A percentile compares a stretch with the other conserved stretches of the same genome.
phyloP scores from a whole-genome alignment of 2,888 invertebrate genomes.

The Dastarcus helophoroides region DNA sequence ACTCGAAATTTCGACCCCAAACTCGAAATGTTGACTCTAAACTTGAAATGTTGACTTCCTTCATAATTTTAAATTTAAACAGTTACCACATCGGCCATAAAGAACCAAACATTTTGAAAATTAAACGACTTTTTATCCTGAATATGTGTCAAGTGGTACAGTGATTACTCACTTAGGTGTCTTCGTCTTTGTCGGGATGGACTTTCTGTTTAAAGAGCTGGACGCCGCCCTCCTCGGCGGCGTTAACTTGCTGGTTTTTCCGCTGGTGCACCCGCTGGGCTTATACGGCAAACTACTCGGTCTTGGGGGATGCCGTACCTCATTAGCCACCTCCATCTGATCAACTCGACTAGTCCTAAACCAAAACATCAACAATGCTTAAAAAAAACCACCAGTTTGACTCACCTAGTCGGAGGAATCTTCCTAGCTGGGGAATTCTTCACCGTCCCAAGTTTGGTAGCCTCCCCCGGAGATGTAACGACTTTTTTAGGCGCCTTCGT shows the following conservation, averaged over 20 bases:
- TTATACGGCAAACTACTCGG: slow-evolving; percentile 64
- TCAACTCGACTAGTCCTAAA: slow-evolving; percentile 53
- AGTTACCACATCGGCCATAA: too few relatives aligned
- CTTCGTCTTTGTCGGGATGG: slow-evolving; percentile 29
- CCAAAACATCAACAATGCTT: too few relatives aligned
- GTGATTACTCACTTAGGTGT: slow-evolving; percentile 37
- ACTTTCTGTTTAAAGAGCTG: slow-evolving; percentile 48
- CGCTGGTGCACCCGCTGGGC: slow-evolving; percentile 29
- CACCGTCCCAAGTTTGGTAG: slow-evolving; percentile 12
- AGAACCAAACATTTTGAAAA: too few relatives aligned
- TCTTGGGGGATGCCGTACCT: slow-evolving; percentile 39
- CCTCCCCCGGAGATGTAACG: slow-evolving; percentile 28
- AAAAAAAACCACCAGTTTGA: too few relatives aligned
- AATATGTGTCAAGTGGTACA: too few relatives aligned
- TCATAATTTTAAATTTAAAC: too few relatives aligned
- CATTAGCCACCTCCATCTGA: slow-evolving; percentile 35
- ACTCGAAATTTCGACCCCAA: too few relatives aligned
- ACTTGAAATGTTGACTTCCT: too few relatives aligned
- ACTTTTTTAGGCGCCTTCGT: slow-evolving; percentile 34
- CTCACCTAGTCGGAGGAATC: slow-evolving; percentile 12
- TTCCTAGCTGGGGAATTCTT: slow-evolving; percentile 18
- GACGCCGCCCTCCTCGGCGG: slow-evolving; percentile 55
- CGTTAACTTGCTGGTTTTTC: slow-evolving; percentile 30
- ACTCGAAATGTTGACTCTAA: too few relatives aligned
- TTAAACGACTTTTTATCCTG: too few relatives aligned